Evolutionary conservation across 2,888 invertebrate species (phyloP).

Genomic region (Elegia similella): DNA sequence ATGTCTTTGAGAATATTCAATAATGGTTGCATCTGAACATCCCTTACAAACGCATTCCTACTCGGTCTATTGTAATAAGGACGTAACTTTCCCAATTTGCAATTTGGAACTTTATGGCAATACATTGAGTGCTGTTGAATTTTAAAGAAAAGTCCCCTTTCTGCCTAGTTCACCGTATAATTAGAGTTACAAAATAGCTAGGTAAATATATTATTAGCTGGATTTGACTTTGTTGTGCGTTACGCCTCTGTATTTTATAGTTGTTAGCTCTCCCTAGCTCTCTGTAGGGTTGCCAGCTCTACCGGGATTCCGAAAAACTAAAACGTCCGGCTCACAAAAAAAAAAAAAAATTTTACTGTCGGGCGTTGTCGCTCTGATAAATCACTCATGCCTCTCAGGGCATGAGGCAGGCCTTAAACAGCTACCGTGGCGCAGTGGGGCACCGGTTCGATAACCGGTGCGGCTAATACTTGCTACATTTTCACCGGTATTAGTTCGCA

Average conservation of each 20-base stretch:
- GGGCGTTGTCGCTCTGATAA: too few species aligned
- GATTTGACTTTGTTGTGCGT: conserved; percentile 40
- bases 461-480: too few species aligned
- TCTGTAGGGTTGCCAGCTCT: too few species aligned
- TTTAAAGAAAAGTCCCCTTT: conserved; percentile 54
- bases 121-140: conserved; percentile 29
- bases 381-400: too few species aligned
- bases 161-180: conserved; percentile 68
- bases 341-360: too few species aligned
- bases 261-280: too few species aligned
- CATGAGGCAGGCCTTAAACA: too few species aligned
- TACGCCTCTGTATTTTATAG: conserved; percentile 33
- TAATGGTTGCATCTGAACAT: conserved; percentile 73
- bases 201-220: conserved; percentile 60
- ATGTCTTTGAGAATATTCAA: conserved; percentile 31
- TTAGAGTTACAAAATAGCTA: conserved; percentile 78
- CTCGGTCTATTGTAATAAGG: conserved; percentile 34
- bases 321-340: too few species aligned
- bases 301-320: too few species aligned
- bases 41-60: conserved; percentile 73
- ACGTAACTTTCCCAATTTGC: conserved; percentile 25
- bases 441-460: too few species aligned
- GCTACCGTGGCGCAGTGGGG: too few species aligned
- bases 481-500: too few species aligned
- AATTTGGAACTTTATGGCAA: conserved; percentile 29